Evolutionary conservation across 2,113 vertebrate species (phyloP), one percentile per base, ranked within the genome.

Genomic region (Brachionichthys hirsutus): DNA sequence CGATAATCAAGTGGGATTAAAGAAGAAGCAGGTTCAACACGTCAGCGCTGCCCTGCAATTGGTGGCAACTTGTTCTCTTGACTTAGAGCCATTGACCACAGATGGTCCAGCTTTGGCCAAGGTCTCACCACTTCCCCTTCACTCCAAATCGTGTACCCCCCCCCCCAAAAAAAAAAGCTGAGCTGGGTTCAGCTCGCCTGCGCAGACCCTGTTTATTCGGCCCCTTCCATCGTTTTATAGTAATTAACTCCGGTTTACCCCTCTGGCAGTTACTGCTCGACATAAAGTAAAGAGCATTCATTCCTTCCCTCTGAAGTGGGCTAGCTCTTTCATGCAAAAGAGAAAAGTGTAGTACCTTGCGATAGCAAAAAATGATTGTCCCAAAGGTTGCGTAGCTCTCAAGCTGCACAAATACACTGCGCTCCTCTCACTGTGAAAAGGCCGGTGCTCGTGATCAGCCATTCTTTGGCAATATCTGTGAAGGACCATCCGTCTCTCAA

Each of bases 181-280:
- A 70, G 71, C 58, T 24, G 8, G 47, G 35, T 69, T 76, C 85
- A 80, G 68, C 74, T 69, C 38, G 22, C 61, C 57, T 54, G 51
- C 44, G 74, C 66, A 70, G 70, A 75, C 54, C 72, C 64, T 77
- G 78, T 87, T 85, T 85, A 77, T 85, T 82, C 81, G 71, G 78
- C 72, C 77, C 51, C 61, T 82, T 86, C 82, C 71, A 56, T 85
- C 57, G 64, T 81, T 87, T 83, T 57, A 73, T 72, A 81, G 84
- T 87, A 87, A 87, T 90, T 90, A 89, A 81, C 80, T 90, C 73
- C 72, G 74, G 80, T 83, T 87, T 82, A 73, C 49, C 83, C 86
- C 77, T 79, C 55, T 73, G 85, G 85, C 86, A 85, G 73, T 89
- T 84, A 84, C 83, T 89, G 83, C 59, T 87, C 88, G 82, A 90